Evolutionary conservation across 2,888 invertebrate genomes (phyloP).

Genomic region (Standfussiana lucernea): DNA sequence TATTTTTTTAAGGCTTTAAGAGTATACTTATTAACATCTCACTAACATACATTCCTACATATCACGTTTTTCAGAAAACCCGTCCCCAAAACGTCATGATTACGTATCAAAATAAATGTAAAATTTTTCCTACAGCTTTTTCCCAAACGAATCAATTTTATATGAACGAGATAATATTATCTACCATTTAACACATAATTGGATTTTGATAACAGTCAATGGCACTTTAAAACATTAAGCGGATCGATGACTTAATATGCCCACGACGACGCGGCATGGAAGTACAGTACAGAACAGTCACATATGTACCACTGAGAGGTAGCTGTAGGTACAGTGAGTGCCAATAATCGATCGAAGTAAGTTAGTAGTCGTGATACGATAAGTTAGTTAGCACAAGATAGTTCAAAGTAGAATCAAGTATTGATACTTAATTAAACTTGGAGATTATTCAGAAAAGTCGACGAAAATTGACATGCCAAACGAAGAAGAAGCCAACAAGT

Average conservation of each 20-base stretch:
- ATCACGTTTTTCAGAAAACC: neutral
- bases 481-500: conserved; percentile 19
- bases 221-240: conserved; percentile 47
- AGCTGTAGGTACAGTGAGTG: conserved; percentile 16
- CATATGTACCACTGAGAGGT: conserved; percentile 22
- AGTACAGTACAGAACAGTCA: conserved; percentile 32
- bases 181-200: conserved; percentile 45
- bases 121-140: neutral
- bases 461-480: conserved; percentile 9
- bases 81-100: neutral
- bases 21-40: neutral
- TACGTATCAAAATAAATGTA: too few relatives aligned
- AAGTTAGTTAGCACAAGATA: neutral
- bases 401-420: conserved; percentile 23
- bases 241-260: conserved; percentile 62
- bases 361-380: conserved; percentile 13
- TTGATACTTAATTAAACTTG: conserved; percentile 30
- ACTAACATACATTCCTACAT: neutral
- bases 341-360: conserved; percentile 49
- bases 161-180: conserved; percentile 17
- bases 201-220: conserved; percentile 54
- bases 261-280: conserved; percentile 26
- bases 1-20: conserved; percentile 38
- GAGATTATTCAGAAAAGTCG: conserved; percentile 32
- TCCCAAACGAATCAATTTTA: neutral